These are phyloP conservation scores for Adelognathus sp. DNA, from an alignment of 2,888 invertebrate species.

Conservation along the genomic window DNA sequence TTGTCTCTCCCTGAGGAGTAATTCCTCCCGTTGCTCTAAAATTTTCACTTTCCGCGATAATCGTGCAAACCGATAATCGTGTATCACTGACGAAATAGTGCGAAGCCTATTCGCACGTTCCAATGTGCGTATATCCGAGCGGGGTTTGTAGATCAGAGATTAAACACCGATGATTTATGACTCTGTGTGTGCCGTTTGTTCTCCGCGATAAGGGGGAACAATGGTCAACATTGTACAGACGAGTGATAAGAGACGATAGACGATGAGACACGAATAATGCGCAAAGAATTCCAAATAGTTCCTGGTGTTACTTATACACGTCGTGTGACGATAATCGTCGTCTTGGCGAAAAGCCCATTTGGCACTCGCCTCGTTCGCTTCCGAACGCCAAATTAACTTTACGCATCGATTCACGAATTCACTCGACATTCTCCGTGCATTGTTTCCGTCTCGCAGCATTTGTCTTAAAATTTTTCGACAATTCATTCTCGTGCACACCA, in stretches of 20 bases:
- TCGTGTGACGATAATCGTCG: conserved; percentile 25
- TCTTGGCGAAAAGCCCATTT: conserved; percentile 53
- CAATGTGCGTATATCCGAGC: neutral
- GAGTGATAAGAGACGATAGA: too few species aligned
- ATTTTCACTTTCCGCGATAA: neutral
- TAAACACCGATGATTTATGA: neutral
- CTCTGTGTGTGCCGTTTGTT: neutral
- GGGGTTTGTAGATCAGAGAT: neutral
- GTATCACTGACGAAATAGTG: neutral
- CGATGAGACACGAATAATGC: neutral
- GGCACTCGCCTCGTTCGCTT: conserved; percentile 33
- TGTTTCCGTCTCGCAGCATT: neutral
- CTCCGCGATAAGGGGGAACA: neutral
- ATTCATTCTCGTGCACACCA: too few species aligned
- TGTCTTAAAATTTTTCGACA: neutral
- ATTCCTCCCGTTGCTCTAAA: too few species aligned
- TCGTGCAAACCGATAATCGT: neutral
- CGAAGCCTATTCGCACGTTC: neutral
- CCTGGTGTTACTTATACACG: conserved; percentile 5
- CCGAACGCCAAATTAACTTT: neutral
- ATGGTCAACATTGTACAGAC: too few species aligned
- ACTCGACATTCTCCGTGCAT: neutral
- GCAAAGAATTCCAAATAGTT: too few species aligned
- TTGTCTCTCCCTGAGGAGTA: too few species aligned
- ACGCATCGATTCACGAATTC: conserved; percentile 22